Evolutionary conservation across 2,113 vertebrate genomes (phyloP).

Genomic region (Nycticebus coucang): DNA sequence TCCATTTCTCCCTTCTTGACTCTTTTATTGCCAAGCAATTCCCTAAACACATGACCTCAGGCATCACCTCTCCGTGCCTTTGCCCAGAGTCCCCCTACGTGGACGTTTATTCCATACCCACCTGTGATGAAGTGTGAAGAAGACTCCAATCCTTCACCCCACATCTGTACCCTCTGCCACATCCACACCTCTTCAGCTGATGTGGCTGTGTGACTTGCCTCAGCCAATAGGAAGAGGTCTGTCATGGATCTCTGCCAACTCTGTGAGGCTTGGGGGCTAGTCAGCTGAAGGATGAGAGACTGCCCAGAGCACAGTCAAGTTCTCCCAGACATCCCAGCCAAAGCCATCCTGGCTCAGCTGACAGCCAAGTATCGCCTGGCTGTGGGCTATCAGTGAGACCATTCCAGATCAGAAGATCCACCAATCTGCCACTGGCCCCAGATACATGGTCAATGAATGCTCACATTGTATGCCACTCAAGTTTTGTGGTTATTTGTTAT

Average conservation of each 20-base stretch:
- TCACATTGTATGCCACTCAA: not conserved
- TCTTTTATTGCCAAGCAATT: not conserved
- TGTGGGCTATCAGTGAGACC: not conserved
- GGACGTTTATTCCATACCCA: not conserved
- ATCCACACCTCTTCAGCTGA: rapidly evolving
- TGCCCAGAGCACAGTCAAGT: not conserved
- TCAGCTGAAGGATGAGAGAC: not conserved
- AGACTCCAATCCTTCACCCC: not conserved
- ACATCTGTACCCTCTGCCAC: not conserved
- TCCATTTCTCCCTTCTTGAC: not conserved
- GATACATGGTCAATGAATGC: not conserved
- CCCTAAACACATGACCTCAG: not conserved
- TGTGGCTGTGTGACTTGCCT: not conserved
- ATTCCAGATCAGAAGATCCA: not conserved
- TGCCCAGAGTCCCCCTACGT: not conserved
- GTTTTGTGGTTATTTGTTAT: not conserved
- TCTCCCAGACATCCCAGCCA: not conserved
- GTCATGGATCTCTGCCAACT: too few relatives aligned
- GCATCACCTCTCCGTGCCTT: not conserved
- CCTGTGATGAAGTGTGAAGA: not conserved
- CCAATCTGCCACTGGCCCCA: not conserved
- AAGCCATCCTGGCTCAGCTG: not conserved
- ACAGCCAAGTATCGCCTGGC: not conserved
- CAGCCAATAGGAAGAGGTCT: not conserved
- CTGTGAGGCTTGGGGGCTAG: not conserved